Evolutionary conservation across 2,113 vertebrate genomes (phyloP).

Genomic region (Corythornis cristatus): DNA sequence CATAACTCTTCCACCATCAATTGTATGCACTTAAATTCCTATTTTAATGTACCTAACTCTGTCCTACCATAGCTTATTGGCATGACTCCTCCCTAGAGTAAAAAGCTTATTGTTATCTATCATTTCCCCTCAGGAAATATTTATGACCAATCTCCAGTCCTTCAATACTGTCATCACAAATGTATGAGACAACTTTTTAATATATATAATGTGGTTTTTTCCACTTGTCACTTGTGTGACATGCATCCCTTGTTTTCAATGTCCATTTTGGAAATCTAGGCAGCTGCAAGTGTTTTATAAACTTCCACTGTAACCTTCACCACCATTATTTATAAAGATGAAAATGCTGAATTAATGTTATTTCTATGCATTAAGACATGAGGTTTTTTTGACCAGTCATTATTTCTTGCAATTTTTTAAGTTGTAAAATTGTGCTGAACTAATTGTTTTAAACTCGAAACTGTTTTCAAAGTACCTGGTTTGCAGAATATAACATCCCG

Average conservation of each 20-base stretch:
- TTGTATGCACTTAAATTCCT: neutral
- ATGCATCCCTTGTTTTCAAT: neutral
- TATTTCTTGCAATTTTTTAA: neutral
- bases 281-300: neutral
- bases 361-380: neutral
- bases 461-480: neutral
- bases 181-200: neutral
- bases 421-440: neutral
- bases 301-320: neutral
- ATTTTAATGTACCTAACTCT: neutral
- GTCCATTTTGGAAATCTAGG: neutral
- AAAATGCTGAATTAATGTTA: neutral
- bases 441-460: neutral
- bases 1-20: neutral
- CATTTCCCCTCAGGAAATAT: neutral
- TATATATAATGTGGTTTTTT: neutral
- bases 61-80: neutral
- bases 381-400: accelerated
- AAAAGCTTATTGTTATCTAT: neutral
- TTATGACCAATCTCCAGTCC: neutral
- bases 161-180: neutral
- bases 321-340: neutral
- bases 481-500: neutral
- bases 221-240: neutral
- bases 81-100: neutral